A percentile compares a stretch with the other conserved stretches of the same genome.
phyloP scores from a whole-genome alignment of 2,113 vertebrate genomes.

The Chinchilla lanigera region DNA sequence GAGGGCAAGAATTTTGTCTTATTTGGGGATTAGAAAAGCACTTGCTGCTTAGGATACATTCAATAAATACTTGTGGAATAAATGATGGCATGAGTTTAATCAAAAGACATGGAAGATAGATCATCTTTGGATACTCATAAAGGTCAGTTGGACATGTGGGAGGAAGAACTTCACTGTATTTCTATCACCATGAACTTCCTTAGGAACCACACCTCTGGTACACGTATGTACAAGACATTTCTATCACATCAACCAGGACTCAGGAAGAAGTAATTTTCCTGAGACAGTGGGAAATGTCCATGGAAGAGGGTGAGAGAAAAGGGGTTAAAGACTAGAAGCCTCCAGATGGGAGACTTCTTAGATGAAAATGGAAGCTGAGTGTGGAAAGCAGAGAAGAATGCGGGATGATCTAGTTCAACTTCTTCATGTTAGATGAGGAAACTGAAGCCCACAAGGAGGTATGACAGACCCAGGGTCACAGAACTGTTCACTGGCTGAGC shows the following conservation, averaged over 20 bases:
- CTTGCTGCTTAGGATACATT: background rate
- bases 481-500: background rate
- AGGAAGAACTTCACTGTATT: background rate
- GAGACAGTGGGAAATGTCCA: background rate
- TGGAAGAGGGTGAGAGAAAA: background rate
- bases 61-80: background rate
- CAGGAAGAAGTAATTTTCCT: background rate
- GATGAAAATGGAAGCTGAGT: background rate
- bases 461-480: background rate
- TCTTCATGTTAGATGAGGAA: background rate
- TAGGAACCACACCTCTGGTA: background rate
- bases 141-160: background rate
- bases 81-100: background rate
- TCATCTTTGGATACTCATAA: background rate
- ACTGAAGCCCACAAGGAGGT: background rate
- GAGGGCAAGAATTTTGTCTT: background rate
- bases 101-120: background rate
- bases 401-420: background rate
- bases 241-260: background rate
- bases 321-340: background rate
- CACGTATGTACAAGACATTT: background rate
- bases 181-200: background rate
- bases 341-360: background rate
- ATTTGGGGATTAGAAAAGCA: background rate
- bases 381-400: background rate